Evolutionary conservation across 2,797 vertebrate species (phyloP), one percentile per base, ranked within the genome.

Genomic region (Halcyon leucocephala): DNA sequence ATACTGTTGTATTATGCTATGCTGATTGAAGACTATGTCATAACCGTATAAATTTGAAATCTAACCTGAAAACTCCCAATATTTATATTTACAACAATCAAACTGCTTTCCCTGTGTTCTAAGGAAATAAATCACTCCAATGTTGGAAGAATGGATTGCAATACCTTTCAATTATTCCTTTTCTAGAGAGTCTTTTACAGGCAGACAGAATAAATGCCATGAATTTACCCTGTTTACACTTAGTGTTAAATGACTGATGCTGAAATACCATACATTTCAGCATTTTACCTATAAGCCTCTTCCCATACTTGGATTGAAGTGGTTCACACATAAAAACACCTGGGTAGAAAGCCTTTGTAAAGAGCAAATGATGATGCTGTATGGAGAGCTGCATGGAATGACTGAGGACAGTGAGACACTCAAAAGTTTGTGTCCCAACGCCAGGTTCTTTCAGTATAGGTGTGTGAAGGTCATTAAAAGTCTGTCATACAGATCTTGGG

Each of bases 31-130:
- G 31, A 42, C 29, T 70, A 2, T 48, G 12, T 83, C 13, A 20
- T 74, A 76, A 76, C 51, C 46, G n/a, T 24, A 62, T 37, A 61
- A 42, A 52, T 83, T 58, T 94, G 12, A 83, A 78, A 90, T 62
- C 37, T n/a, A 66, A 46, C 14, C 28, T 52, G 54, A 77, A 91
- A 1, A 4, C 16, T 89, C 13, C 10, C 25, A 9, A 83, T 87
- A 76, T 86, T 86, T 3, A n/a, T 57, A 86, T 77, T 70, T 82
- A 67, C 54, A 92, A 73, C 8, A 78, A 74, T 44, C 8, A 21
- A 66, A 58, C 6, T 14, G 4, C 33, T 77, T 70, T 46, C 8
- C 64, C 9, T 41, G 5, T 61, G 10, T 55, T 55, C 25, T 37
- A 37, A 89, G 35, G 72, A 64, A 70, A 82, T 16, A 72, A 78